Conservation (phyloP, 92 coral and sea anemone species). For the Epizoanthus illoricatus region DNA sequence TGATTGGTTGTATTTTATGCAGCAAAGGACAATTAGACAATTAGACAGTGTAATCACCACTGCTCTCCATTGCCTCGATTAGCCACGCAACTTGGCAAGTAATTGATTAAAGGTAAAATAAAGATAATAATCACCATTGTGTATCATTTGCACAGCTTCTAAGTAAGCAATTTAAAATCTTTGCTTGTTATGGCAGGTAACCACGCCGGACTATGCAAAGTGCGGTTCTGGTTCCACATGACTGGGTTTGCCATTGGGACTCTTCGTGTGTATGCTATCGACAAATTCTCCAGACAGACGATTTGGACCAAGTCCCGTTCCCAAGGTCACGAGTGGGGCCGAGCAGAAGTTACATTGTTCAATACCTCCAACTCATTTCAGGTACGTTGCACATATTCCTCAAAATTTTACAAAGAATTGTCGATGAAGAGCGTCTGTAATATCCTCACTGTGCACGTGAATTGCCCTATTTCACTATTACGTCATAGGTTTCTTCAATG, state of each 20-base stretch:
- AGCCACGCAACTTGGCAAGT: too few species aligned
- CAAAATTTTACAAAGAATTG: too few species aligned
- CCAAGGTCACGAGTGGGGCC: slow-evolving; percentile 50
- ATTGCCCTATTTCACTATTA: too few species aligned
- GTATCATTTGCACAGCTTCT: neutral
- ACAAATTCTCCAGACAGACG: slow-evolving; percentile 55
- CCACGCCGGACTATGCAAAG: slow-evolving; percentile 72
- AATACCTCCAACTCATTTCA: slow-evolving; percentile 68
- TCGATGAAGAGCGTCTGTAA: too few species aligned
- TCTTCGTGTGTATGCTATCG: slow-evolving; percentile 63
- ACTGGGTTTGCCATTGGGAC: slow-evolving; percentile 55
- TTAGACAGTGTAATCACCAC: too few species aligned
- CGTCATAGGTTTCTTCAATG: too few species aligned
- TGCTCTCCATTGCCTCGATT: too few species aligned
- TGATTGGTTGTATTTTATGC: too few species aligned
- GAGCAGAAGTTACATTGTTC: slow-evolving; percentile 80
- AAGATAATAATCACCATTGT: neutral
- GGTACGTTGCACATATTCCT: slow-evolving; percentile 21
- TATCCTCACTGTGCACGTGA: too few species aligned
- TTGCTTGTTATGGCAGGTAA: slow-evolving; percentile 49
- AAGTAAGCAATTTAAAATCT: neutral
- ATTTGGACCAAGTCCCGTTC: slow-evolving; percentile 64
- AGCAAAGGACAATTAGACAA: too few species aligned
- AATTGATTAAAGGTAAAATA: too few species aligned
- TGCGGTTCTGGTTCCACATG: slow-evolving; percentile 82